These are phyloP conservation scores for Xiphorhynchus elegans DNA, from an alignment of 2,113 vertebrate genomes.

Conservation along the genomic window DNA sequence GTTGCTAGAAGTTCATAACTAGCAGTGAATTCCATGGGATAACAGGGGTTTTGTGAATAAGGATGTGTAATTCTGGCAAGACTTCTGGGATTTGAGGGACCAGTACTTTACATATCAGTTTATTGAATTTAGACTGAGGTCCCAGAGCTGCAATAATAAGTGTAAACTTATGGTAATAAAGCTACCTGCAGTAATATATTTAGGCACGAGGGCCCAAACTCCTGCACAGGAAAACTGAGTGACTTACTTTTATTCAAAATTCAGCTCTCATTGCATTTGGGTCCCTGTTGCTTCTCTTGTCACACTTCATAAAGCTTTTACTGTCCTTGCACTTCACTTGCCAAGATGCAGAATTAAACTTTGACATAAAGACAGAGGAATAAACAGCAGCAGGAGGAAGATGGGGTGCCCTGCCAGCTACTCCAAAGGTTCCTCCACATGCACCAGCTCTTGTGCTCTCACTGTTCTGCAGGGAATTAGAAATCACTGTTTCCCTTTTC, in stretches of 20 bases:
- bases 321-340: not conserved
- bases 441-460: not conserved
- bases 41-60: not conserved
- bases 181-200: not conserved
- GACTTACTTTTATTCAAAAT: not conserved
- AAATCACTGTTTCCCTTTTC: conserved; percentile 19
- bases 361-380: not conserved
- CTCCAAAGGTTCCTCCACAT: not conserved
- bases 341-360: not conserved
- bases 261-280: not conserved
- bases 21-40: not conserved
- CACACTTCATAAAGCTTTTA: not conserved
- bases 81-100: not conserved
- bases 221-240: not conserved
- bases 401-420: not conserved
- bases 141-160: not conserved
- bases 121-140: not conserved
- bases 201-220: fast-evolving
- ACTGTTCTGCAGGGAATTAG: not conserved
- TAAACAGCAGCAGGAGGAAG: conserved; percentile 1
- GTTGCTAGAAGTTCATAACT: not conserved
- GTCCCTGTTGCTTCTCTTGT: not conserved
- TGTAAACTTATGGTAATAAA: not conserved
- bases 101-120: not conserved
- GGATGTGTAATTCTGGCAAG: not conserved